These are phyloP conservation scores for Trichogramma pretiosum DNA, from an alignment of 1,140 invertebrate species.

Conservation along the genomic window DNA sequence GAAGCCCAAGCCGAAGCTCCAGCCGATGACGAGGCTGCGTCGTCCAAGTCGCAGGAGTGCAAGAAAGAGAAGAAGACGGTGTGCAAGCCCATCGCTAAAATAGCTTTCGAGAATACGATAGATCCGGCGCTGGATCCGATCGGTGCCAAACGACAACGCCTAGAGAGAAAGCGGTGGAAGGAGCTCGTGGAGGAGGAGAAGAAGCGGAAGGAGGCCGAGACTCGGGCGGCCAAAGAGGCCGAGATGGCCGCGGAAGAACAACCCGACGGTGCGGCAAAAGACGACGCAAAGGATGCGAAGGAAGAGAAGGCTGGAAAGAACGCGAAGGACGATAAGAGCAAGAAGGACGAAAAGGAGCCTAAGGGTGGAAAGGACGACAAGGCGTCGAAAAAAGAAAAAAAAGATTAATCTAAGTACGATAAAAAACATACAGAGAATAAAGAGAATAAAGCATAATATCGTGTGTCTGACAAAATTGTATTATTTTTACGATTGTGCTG, in stretches of 20 bases:
- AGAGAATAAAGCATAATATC: no score
- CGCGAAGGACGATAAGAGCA: neutral
- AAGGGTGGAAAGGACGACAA: neutral
- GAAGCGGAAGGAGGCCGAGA: neutral
- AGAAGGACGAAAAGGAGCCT: neutral
- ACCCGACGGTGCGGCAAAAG: neutral
- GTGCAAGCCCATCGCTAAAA: constrained; percentile 18
- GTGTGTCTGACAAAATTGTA: no score
- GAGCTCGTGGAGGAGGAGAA: neutral
- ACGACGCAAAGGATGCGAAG: neutral
- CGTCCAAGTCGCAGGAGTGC: no score
- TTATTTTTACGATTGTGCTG: no score
- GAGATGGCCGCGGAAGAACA: neutral
- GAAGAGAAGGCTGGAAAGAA: neutral
- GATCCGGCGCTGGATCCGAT: constrained; percentile 26
- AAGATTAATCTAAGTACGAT: neutral
- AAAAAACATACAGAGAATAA: neutral
- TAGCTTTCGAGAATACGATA: constrained; percentile 21
- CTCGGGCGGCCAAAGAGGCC: neutral
- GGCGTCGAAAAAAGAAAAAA: neutral
- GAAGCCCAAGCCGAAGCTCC: no score
- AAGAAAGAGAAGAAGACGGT: constrained; percentile 5
- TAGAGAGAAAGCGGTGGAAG: constrained; percentile 18
- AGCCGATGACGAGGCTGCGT: no score
- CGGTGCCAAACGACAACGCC: constrained; percentile 20